Percentiles rank a stretch among this genome's conserved stretches.
phyloP scores from a whole-genome alignment of 2,888 invertebrate genomes.

The Colletes collaris region DNA sequence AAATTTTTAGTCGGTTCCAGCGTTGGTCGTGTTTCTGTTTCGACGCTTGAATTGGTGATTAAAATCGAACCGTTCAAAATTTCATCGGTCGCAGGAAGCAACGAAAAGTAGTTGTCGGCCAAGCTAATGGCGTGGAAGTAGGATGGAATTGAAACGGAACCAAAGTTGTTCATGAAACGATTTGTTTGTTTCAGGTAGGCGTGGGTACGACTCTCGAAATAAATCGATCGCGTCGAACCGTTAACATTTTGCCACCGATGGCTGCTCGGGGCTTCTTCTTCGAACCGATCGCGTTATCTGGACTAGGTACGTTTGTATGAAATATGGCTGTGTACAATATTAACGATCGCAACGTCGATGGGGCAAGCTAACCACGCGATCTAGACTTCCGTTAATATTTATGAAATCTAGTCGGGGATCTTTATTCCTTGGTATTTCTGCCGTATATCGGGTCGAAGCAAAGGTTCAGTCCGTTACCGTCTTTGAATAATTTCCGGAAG shows the following conservation, averaged over 20 bases:
- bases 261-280: slow-evolving; percentile 15
- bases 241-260: slow-evolving; percentile 34
- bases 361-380: slow-evolving; percentile 4
- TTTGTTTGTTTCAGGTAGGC: slow-evolving; percentile 58
- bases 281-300: slow-evolving; percentile 31
- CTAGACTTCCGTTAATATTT: slow-evolving; percentile 49
- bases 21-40: too few relatives aligned
- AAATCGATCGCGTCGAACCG: slow-evolving; percentile 17
- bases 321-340: neutral
- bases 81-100: too few relatives aligned
- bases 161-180: neutral
- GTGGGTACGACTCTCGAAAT: neutral
- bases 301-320: slow-evolving; percentile 30
- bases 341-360: slow-evolving; percentile 7
- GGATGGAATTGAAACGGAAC: neutral
- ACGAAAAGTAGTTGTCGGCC: too few relatives aligned
- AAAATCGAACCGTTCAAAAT: too few relatives aligned
- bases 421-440: slow-evolving; percentile 50
- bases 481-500: slow-evolving; percentile 25
- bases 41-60: too few relatives aligned
- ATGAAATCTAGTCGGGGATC: slow-evolving; percentile 35
- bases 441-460: neutral
- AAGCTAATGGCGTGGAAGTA: too few relatives aligned
- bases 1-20: neutral
- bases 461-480: slow-evolving; percentile 17